Percentiles rank a stretch among this genome's conserved stretches.
Conservation (phyloP, 2,113 vertebrate genomes). For the Mystacornis crossleyi region DNA sequence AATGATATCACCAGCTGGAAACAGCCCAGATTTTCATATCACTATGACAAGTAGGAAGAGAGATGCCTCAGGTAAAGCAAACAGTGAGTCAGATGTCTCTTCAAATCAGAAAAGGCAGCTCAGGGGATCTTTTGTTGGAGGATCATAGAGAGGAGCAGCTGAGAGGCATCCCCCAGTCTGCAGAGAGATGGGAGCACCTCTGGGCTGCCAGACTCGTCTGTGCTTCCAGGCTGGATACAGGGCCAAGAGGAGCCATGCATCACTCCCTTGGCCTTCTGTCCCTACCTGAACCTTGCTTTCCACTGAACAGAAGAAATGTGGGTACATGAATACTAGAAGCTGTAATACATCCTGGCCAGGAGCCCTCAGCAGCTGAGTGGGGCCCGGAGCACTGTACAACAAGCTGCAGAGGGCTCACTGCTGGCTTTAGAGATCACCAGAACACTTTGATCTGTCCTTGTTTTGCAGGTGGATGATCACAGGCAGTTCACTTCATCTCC, state of each 20-base stretch:
- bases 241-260: background rate
- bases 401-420: background rate
- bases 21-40: background rate
- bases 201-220: background rate
- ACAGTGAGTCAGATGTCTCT: constrained; percentile 25
- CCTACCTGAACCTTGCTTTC: background rate
- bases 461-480: background rate
- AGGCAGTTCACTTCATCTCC: background rate
- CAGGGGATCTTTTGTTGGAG: background rate
- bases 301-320: background rate
- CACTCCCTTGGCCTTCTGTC: background rate
- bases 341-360: background rate
- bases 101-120: background rate
- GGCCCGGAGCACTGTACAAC: background rate
- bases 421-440: background rate
- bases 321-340: background rate
- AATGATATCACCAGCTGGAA: background rate
- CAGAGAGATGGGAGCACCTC: background rate
- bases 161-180: background rate
- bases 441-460: background rate
- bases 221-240: background rate
- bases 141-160: background rate
- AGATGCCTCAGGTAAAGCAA: constrained; percentile 19
- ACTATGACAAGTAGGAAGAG: background rate
- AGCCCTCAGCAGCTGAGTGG: background rate